Conservation (phyloP, 2,888 invertebrate genomes). For the Drosophila putrida region DNA sequence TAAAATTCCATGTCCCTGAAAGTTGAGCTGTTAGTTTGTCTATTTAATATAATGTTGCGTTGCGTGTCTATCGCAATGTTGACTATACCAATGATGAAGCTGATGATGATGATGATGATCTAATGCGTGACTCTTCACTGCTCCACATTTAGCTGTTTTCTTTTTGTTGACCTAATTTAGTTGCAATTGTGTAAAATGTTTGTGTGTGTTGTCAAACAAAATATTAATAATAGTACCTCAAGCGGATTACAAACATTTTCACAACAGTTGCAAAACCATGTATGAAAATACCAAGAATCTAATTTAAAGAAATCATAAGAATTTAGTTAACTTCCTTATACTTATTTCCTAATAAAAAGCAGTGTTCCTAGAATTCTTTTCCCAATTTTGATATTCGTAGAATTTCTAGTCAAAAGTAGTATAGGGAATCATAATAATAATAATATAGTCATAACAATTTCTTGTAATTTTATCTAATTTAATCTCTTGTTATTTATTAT, state of each 20-base stretch:
- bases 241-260: no score
- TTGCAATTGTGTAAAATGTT: conserved; percentile 42
- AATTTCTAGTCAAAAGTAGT: no score
- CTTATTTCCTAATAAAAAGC: no score
- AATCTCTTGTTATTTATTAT: conserved; percentile 3
- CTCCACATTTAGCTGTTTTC: conserved; percentile 37
- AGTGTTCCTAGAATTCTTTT: no score
- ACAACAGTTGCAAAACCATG: no score
- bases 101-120: conserved; percentile 50
- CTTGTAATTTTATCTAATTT: conserved; percentile 25
- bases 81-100: conserved; percentile 38
- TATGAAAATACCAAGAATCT: no score
- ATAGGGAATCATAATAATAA: conserved; percentile 15
- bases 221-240: no score
- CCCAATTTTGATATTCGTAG: no score
- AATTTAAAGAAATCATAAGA: no score
- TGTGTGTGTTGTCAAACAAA: conserved; percentile 13
- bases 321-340: no score
- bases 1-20: conserved; percentile 25
- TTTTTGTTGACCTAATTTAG: conserved; percentile 59
- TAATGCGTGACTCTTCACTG: conserved; percentile 44
- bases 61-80: conserved; percentile 57
- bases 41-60: conserved; percentile 47
- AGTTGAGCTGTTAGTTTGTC: conserved; percentile 23
- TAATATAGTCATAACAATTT: conserved; percentile 2